phyloP scores from a whole-genome alignment of 1,140 invertebrate species.

The Eupristina koningsbergeri region DNA sequence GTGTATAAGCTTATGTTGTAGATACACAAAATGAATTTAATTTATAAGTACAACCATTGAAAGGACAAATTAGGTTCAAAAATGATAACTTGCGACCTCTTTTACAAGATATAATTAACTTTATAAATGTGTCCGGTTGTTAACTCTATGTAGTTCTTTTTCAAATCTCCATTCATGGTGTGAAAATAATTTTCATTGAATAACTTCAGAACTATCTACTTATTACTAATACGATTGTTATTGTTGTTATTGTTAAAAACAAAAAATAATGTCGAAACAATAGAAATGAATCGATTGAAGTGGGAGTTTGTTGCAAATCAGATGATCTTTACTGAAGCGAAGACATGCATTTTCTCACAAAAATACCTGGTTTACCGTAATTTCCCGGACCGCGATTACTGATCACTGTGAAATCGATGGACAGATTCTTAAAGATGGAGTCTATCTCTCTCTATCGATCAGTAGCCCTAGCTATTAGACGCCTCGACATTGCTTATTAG shows the following conservation, averaged over 20 bases:
- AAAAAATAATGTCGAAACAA: background rate
- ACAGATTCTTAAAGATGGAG: constrained; percentile 26
- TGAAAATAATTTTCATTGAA: no score
- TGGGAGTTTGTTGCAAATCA: constrained; percentile 7
- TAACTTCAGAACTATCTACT: background rate
- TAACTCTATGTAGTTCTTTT: background rate
- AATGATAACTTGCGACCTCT: background rate
- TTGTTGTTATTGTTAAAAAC: background rate
- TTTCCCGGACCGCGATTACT: constrained; percentile 39
- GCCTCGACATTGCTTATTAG: constrained; percentile 36
- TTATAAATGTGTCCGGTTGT: background rate
- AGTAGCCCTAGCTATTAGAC: constrained; percentile 36
- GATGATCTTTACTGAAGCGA: constrained; percentile 9
- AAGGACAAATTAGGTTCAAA: background rate
- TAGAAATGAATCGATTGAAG: background rate
- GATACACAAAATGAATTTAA: background rate
- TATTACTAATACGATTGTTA: background rate
- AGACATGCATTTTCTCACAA: constrained; percentile 36
- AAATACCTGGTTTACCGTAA: constrained; percentile 29
- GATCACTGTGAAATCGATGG: constrained; percentile 34
- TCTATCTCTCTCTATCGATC: background rate
- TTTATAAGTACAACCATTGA: background rate
- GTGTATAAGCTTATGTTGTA: background rate
- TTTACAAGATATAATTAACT: constrained; percentile 18
- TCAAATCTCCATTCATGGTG: background rate